phyloP scores from a whole-genome alignment of 1,140 invertebrate species.

The Hylyphantes graminicola region DNA sequence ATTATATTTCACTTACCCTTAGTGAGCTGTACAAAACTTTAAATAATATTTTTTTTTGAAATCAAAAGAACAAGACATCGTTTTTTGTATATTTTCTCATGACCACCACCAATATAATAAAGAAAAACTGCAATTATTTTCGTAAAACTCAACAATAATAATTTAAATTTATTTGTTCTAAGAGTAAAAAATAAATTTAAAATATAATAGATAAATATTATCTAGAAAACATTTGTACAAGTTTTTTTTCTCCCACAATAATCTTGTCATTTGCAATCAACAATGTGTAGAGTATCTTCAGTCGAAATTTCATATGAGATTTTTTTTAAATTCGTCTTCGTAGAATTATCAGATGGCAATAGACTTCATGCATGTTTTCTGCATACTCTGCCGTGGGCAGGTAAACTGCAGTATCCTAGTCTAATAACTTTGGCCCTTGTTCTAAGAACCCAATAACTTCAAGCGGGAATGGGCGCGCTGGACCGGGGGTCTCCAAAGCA shows the following conservation, averaged over 20 bases:
- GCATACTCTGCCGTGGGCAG: background rate
- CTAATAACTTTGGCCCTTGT: background rate
- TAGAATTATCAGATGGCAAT: background rate
- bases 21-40: background rate
- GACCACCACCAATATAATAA: background rate
- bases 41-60: background rate
- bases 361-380: background rate
- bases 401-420: background rate
- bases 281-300: conserved; percentile 4
- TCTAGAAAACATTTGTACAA: conserved; percentile 42
- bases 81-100: background rate
- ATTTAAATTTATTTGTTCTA: conserved; percentile 10
- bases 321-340: background rate
- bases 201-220: conserved; percentile 46
- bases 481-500: too few relatives aligned
- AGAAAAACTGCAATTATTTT: conserved; percentile 4
- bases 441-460: conserved; percentile 15
- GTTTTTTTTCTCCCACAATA: conserved; percentile 1
- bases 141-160: conserved; percentile 53
- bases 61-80: background rate
- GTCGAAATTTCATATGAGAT: background rate
- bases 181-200: conserved; percentile 38
- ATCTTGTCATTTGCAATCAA: conserved; percentile 3
- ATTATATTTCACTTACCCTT: background rate
- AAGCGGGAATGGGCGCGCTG: too few relatives aligned